Evolutionary conservation across 2,888 invertebrate genomes (phyloP).

Genomic region (Xanthorhoe designata): DNA sequence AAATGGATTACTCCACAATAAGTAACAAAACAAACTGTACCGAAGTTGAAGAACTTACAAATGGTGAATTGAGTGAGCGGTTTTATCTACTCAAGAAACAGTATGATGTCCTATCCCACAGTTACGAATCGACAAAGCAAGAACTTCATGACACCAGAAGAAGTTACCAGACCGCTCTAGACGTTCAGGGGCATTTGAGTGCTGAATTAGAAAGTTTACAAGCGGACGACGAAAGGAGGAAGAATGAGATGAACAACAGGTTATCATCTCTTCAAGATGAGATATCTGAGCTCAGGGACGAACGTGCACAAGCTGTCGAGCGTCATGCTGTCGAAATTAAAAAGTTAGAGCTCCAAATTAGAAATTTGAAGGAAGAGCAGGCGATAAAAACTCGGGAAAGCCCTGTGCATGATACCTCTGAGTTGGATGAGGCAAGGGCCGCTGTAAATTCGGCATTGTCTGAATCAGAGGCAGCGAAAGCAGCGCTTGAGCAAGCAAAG

Average conservation of each 20-base stretch:
- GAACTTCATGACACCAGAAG: slow-evolving; percentile 75
- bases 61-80: slow-evolving; percentile 72
- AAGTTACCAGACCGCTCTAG: slow-evolving; percentile 75
- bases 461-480: slow-evolving; percentile 64
- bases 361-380: slow-evolving; percentile 69
- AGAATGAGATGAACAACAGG: slow-evolving; percentile 63
- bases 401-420: slow-evolving; percentile 68
- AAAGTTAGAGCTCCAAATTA: slow-evolving; percentile 65
- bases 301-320: slow-evolving; percentile 65
- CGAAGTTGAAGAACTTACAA: slow-evolving; percentile 70
- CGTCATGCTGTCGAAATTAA: slow-evolving; percentile 66
- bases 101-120: slow-evolving; percentile 66
- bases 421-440: slow-evolving; percentile 68
- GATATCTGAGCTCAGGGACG: slow-evolving; percentile 65
- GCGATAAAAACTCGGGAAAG: slow-evolving; percentile 58
- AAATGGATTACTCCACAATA: slow-evolving; percentile 79
- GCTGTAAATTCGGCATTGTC: slow-evolving; percentile 60
- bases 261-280: slow-evolving; percentile 72
- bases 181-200: slow-evolving; percentile 75
- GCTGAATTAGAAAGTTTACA: slow-evolving; percentile 75
- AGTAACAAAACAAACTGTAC: slow-evolving; percentile 75
- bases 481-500: slow-evolving; percentile 64
- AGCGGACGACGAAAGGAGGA: slow-evolving; percentile 65
- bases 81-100: slow-evolving; percentile 76
- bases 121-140: slow-evolving; percentile 73